These are phyloP conservation scores for Xiphydria camelus DNA, from an alignment of 2,888 invertebrate species.

Conservation along the genomic window DNA sequence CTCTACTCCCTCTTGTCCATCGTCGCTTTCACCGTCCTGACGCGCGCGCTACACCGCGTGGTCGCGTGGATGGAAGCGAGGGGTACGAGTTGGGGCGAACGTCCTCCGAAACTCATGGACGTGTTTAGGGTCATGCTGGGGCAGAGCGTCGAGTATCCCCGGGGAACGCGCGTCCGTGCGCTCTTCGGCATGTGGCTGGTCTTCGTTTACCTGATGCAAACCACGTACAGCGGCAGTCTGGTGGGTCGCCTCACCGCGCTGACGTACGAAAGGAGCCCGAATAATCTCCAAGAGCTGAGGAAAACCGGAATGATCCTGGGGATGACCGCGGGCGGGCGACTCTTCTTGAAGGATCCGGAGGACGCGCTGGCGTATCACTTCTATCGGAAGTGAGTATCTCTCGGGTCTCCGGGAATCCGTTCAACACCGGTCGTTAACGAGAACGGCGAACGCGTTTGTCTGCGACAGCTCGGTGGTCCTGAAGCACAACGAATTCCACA, in stretches of 20 bases:
- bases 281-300: background rate
- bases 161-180: background rate
- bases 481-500: background rate
- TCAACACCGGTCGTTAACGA: no score
- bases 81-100: background rate
- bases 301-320: background rate
- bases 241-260: background rate
- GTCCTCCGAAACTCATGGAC: background rate
- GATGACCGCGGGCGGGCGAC: background rate
- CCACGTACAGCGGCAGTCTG: background rate
- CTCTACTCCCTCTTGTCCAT: background rate
- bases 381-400: no score
- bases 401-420: no score
- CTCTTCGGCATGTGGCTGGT: background rate
- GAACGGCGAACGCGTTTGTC: no score
- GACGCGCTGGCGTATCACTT: no score
- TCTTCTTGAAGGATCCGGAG: no score
- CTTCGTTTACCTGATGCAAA: background rate
- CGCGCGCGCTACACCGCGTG: background rate
- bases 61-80: background rate
- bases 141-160: background rate
- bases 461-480: background rate
- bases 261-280: background rate
- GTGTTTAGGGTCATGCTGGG: background rate
- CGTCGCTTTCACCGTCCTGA: background rate